Base-by-base conservation (phyloP, 2,113 vertebrate species). In the Hemichromis elongatus region DNA sequence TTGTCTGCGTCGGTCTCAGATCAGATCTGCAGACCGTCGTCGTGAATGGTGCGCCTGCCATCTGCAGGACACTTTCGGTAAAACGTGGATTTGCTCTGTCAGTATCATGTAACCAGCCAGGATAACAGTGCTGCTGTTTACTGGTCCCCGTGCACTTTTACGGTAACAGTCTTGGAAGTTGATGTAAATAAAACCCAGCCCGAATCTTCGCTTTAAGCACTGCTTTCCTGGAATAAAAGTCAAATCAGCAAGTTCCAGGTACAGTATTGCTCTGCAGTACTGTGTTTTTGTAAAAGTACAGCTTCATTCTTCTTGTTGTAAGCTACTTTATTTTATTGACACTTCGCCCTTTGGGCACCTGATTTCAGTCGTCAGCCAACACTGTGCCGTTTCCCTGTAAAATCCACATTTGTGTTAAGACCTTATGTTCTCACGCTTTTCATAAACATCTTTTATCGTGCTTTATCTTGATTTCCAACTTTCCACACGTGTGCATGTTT, bases 31-130 rank as follows among this genome's bases (percentile, higher is more conserved):
- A 77, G 45, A 92, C 42, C 90, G 90, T 88, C 91, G 26, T 90
- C 59, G 26, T 61, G 91, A 95, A 96, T 96, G 96, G 88, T 57
- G 93, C 73, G 95, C 91, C 86, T 96, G 96, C 96, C 96, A 96
- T 96, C 96, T 96, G 93, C 92, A 91, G 96, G 93, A 52, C 61
- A 35, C 21, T 2, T 7, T 10, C 1, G 68, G 89, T 21, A 93
- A 4, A 12, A 45, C 92, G 83, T 9, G 5, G 14, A 13, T 33
- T 61, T 5, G 1, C 54, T 18, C n/a, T 56, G 68, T 16, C 52
- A 26, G 7, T 3, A 4, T 30, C 45, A 45, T 2, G 5, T 14
- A 61, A 35, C 4, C 66, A 59, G 13, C 10, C 37, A 59, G 6
- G 9, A 45, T 2, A 57, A 19, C 57, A 24, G 4, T 12, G 66